Percentiles rank a stretch among this genome's conserved stretches.
These are phyloP conservation scores for Bombus impatiens DNA, from an alignment of 1,140 invertebrate genomes.

Conservation along the genomic window DNA sequence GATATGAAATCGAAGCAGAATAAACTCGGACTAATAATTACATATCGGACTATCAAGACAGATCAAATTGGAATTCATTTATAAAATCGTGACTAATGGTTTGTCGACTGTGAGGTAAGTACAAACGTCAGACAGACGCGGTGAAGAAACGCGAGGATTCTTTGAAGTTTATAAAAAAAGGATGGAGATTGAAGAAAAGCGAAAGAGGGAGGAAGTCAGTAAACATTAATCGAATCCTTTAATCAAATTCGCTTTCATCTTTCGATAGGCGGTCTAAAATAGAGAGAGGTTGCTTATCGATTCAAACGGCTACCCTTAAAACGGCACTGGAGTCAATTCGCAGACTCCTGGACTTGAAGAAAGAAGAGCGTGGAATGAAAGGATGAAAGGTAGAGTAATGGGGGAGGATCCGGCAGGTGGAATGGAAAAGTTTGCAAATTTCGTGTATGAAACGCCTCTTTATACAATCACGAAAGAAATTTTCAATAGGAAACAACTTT, in stretches of 20 bases:
- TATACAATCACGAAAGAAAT: too few species aligned
- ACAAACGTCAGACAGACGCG: constrained; percentile 14
- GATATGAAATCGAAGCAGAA: background rate
- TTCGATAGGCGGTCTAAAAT: constrained; percentile 51
- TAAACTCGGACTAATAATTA: background rate
- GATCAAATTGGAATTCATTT: constrained; percentile 53
- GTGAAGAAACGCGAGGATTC: constrained; percentile 19
- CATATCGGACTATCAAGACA: background rate
- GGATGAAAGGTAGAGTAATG: constrained; percentile 46
- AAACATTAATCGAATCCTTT: constrained; percentile 75
- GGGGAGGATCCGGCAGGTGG: constrained; percentile 17
- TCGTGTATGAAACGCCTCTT: background rate
- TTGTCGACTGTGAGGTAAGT: constrained; percentile 5
- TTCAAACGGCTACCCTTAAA: constrained; percentile 64
- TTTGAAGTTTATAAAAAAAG: constrained; percentile 65
- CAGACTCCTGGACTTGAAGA: constrained; percentile 56
- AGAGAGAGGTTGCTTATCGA: constrained; percentile 65
- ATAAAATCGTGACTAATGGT: constrained; percentile 44
- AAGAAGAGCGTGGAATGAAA: constrained; percentile 42
- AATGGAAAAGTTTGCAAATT: constrained; percentile 22
- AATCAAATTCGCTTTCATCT: constrained; percentile 66
- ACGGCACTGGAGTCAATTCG: constrained; percentile 54
- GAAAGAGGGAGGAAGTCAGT: constrained; percentile 34
- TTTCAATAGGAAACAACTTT: background rate
- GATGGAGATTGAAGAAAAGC: background rate